Conservation (phyloP, 2,888 invertebrate species). For the Parasteatoda lunata region DNA sequence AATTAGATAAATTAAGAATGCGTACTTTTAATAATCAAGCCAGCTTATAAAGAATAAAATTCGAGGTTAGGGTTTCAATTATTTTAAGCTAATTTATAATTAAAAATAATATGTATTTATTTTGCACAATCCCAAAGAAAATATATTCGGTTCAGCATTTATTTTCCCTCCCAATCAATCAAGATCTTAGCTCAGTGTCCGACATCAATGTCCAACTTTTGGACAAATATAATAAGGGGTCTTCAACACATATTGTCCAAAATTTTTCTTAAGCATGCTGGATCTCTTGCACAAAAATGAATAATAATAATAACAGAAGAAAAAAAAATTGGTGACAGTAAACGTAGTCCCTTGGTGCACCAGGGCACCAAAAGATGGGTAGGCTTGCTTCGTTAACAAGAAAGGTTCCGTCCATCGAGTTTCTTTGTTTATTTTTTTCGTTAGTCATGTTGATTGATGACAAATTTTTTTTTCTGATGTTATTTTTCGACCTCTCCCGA, state of each 20-base stretch:
- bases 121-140: too few species aligned
- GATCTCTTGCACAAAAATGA: not conserved
- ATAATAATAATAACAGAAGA: not conserved
- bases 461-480: constrained; percentile 11
- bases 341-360: constrained; percentile 9
- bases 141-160: too few species aligned
- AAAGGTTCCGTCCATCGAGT: constrained; percentile 25
- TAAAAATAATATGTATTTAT: too few species aligned
- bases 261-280: not conserved
- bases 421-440: constrained; percentile 55
- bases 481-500: constrained; percentile 22
- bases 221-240: not conserved
- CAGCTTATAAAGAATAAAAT: too few species aligned
- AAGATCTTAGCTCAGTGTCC: too few species aligned
- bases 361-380: constrained; percentile 31
- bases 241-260: not conserved
- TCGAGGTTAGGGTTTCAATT: too few species aligned
- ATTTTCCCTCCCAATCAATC: too few species aligned
- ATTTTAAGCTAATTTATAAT: too few species aligned
- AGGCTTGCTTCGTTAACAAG: constrained; percentile 48
- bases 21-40: too few species aligned
- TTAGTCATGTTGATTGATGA: constrained; percentile 65
- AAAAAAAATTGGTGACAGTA: not conserved
- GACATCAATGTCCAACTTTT: not conserved
- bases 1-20: too few species aligned